phyloP scores from a whole-genome alignment of 1,140 invertebrate genomes.

The Schlechtendalia chinensis region DNA sequence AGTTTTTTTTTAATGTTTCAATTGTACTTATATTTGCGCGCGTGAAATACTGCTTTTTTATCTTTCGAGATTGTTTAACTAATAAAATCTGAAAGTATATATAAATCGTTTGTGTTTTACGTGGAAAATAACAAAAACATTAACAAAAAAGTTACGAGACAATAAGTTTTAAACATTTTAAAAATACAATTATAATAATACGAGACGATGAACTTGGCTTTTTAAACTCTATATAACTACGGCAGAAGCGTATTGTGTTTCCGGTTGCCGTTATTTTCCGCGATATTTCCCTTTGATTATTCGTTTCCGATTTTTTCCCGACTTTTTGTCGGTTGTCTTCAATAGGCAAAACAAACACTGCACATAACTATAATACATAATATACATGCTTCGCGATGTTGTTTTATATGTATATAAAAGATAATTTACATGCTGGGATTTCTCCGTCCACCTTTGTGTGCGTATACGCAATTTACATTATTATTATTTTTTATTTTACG shows the following conservation, averaged over 20 bases:
- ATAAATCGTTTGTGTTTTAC: neutral
- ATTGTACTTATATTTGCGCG: too few species aligned
- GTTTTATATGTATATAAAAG: too few species aligned
- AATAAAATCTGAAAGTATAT: neutral
- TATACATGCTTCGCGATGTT: too few species aligned
- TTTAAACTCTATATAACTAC: neutral
- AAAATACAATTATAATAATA: neutral
- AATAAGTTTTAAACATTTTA: neutral
- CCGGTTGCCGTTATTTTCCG: neutral
- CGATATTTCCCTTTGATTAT: neutral
- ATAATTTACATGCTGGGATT: constrained; percentile 28
- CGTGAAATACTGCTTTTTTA: too few species aligned
- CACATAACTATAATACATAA: too few species aligned
- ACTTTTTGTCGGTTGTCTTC: neutral
- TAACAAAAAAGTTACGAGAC: neutral
- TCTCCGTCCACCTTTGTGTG: neutral
- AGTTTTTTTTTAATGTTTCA: too few species aligned
- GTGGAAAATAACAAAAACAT: too few species aligned
- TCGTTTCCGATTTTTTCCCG: neutral
- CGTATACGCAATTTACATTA: neutral
- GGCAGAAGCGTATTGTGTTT: constrained; percentile 1
- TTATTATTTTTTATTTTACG: constrained; percentile 14
- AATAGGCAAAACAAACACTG: too few species aligned
- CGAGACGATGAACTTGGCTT: neutral
- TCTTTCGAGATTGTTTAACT: too few species aligned